Percentiles rank a stretch among this genome's conserved stretches.
phyloP scores from a whole-genome alignment of 2,113 vertebrate genomes.

The Mesembrinibis cayennensis region DNA sequence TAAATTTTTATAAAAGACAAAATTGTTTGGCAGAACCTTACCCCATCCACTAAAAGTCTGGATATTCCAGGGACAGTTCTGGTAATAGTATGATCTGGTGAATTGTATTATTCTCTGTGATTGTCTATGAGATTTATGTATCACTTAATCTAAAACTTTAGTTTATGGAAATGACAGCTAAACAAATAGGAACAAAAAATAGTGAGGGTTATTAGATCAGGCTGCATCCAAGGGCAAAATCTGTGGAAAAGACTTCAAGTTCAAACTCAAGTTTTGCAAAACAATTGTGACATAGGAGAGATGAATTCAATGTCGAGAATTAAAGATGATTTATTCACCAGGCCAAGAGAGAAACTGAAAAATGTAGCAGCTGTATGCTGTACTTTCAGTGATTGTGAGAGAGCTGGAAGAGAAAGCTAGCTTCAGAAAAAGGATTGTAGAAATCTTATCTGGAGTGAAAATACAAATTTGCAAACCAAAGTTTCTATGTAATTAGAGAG shows the following conservation, averaged over 20 bases:
- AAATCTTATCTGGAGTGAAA: background rate
- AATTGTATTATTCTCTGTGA: background rate
- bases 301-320: background rate
- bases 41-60: background rate
- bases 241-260: background rate
- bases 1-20: background rate
- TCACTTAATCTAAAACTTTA: background rate
- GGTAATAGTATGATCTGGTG: background rate
- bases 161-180: background rate
- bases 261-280: slow-evolving; percentile 24
- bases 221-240: background rate
- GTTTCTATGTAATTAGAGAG: background rate
- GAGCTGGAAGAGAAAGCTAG: background rate
- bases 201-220: background rate
- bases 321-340: slow-evolving; percentile 42
- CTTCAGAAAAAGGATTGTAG: background rate
- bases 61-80: background rate
- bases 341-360: background rate
- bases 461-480: background rate
- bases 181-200: background rate
- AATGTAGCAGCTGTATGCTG: background rate
- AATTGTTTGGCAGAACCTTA: background rate
- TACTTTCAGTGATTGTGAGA: background rate
- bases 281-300: background rate
- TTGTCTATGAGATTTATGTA: background rate